phyloP scores from a whole-genome alignment of 2,113 vertebrate genomes.

The Phyllostomus discolor region DNA sequence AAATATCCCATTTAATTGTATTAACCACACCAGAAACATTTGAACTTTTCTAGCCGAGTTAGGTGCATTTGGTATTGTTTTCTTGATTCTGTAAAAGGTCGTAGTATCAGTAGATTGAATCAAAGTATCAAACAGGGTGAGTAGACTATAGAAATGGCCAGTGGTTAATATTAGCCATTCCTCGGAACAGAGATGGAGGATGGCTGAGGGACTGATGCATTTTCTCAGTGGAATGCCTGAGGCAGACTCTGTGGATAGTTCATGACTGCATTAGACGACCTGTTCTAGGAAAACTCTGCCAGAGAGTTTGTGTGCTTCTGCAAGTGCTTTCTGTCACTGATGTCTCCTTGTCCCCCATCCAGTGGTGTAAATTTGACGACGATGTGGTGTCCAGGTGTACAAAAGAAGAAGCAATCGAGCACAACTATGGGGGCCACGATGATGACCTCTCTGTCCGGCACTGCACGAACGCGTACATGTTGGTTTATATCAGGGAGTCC shows the following conservation, averaged over 20 bases:
- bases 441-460: conserved; percentile 97
- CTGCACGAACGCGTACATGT: conserved; percentile 98
- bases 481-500: conserved; percentile 98
- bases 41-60: not conserved
- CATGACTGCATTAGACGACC: not conserved
- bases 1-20: not conserved
- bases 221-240: accelerated
- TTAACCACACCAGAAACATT: not conserved
- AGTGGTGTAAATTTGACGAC: conserved; percentile 99
- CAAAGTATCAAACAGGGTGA: not conserved
- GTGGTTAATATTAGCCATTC: accelerated
- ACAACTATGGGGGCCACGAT: conserved; percentile 97
- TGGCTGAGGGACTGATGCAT: accelerated
- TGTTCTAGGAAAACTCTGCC: accelerated
- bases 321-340: accelerated
- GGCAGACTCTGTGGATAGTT: not conserved
- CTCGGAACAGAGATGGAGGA: accelerated
- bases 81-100: not conserved
- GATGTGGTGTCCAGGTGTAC: conserved; percentile 98
- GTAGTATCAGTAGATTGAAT: not conserved
- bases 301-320: accelerated
- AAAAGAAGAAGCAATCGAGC: conserved; percentile 98
- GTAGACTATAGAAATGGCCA: too few species aligned
- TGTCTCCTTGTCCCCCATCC: not conserved
- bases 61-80: not conserved